Conservation (phyloP, 2,797 vertebrate genomes). For the Phoeniculus purpureus region DNA sequence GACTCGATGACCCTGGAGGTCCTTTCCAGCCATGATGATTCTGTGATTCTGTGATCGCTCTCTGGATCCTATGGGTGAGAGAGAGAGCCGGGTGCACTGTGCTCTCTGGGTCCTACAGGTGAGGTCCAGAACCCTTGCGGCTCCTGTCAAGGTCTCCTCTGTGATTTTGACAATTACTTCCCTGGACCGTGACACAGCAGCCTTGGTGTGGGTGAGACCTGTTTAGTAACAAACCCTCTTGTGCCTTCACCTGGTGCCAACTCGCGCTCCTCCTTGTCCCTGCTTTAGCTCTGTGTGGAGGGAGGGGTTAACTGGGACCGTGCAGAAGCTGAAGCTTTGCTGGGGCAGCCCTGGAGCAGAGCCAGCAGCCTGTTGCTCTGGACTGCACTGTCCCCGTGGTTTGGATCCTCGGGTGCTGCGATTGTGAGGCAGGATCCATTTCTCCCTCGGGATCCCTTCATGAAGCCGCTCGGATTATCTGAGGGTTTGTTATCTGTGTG, state of each 20-base stretch:
- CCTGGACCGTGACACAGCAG: background rate
- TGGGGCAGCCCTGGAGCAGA: background rate
- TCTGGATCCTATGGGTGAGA: slow-evolving; percentile 90
- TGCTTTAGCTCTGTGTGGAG: background rate
- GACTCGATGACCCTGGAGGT: too few relatives aligned
- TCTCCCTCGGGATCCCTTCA: background rate
- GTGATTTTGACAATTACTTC: background rate
- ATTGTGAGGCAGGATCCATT: slow-evolving; percentile 2
- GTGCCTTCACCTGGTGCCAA: background rate
- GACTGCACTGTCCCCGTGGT: background rate
- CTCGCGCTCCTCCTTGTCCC: background rate
- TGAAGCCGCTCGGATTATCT: slow-evolving; percentile 12
- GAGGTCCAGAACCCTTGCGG: background rate
- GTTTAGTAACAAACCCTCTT: background rate
- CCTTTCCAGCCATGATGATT: too few relatives aligned
- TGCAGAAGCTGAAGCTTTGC: slow-evolving; percentile 1
- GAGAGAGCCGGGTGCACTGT: too few relatives aligned
- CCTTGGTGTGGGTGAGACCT: background rate
- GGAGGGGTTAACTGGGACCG: background rate
- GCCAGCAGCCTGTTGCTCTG: background rate
- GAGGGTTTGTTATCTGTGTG: slow-evolving; percentile 1
- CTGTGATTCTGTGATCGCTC: too few relatives aligned
- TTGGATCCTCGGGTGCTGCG: slow-evolving; percentile 7
- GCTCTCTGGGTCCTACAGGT: slow-evolving; percentile 92
- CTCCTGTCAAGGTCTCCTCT: background rate